phyloP scores from a whole-genome alignment of 2,888 invertebrate genomes.

The Miltochrista miniata region DNA sequence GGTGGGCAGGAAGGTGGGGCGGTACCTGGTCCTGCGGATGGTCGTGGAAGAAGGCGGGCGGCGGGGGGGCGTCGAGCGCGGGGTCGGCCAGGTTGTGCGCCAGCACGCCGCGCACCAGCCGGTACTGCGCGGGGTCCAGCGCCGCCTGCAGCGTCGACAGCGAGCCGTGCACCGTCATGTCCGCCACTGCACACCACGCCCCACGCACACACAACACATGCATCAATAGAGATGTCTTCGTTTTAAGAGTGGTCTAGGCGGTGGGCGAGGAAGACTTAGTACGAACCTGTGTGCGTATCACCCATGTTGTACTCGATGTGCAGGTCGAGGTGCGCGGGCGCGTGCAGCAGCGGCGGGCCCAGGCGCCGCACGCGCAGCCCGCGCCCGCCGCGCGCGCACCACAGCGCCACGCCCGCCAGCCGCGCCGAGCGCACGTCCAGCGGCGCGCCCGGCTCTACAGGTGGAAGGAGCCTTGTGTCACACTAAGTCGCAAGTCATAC shows the following conservation, averaged over 20 bases:
- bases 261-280: too few species aligned
- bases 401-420: constrained; percentile 90
- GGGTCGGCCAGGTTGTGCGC: constrained; percentile 95
- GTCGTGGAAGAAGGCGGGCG: constrained; percentile 7
- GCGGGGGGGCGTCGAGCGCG: constrained; percentile 56
- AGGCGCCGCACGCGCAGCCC: constrained; percentile 66
- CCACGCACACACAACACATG: not conserved
- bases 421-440: constrained; percentile 90
- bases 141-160: constrained; percentile 93
- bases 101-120: constrained; percentile 93
- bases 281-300: constrained; percentile 74
- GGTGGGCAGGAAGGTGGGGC: too few species aligned
- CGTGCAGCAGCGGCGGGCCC: constrained; percentile 89
- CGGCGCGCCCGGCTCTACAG: constrained; percentile 77
- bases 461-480: too few species aligned
- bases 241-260: too few species aligned
- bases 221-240: too few species aligned
- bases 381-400: constrained; percentile 79
- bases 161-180: constrained; percentile 92
- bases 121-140: constrained; percentile 93
- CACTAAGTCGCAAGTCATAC: too few species aligned
- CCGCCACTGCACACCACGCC: constrained; percentile 90
- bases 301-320: constrained; percentile 93
- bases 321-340: constrained; percentile 91
- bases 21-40: constrained; percentile 6